Evolutionary conservation across 2,888 invertebrate genomes (phyloP), one percentile per base, ranked within the genome.

Genomic region (Pristionchus fissidentatus): DNA sequence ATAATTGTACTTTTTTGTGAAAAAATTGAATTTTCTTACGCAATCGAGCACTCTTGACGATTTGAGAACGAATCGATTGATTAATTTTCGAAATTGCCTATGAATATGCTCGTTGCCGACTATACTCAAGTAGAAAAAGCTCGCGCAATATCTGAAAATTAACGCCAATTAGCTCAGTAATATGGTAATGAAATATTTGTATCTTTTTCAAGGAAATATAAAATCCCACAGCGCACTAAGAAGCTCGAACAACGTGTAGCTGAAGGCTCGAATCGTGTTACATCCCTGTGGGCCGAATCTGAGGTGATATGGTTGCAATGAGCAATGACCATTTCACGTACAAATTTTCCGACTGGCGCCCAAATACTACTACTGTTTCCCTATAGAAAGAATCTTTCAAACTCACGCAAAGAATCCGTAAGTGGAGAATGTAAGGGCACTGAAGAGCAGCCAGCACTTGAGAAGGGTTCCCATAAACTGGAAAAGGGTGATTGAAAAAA

Each of bases 91-190:
- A 32, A 62, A 62, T n/a, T 32, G 62, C 0, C 3, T 32, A 15
- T 4, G 35, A 32, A 62, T 32, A 19, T 62, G 62, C 8, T 62
- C 19, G 32, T 62, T 62, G 3, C 62, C 62, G 13, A 62, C 32
- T 13, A 62, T 62, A 62, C 62, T 62, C 62, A 62, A 1, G 62
- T 62, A 62, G 62, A 62, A 62, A 32, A 62, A 62, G 19, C 62
- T 62, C 19, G 62, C 29, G 35, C 62, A 62, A n/a, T 62, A 62
- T 13, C 62, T 62, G 62, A 13, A 32, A 26, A n/a, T n/a, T n/a
- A n/a, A n/a, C n/a, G n/a, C n/a, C n/a, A n/a, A n/a, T n/a, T n/a
- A n/a, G n/a, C n/a, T n/a, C n/a, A n/a, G n/a, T n/a, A n/a, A n/a
- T n/a, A n/a, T n/a, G n/a, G n/a, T n/a, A n/a, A n/a, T n/a, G n/a